Percentiles rank a stretch among this genome's conserved stretches.
Conservation (phyloP, 1,140 invertebrate genomes). For the Achroia grisella region DNA sequence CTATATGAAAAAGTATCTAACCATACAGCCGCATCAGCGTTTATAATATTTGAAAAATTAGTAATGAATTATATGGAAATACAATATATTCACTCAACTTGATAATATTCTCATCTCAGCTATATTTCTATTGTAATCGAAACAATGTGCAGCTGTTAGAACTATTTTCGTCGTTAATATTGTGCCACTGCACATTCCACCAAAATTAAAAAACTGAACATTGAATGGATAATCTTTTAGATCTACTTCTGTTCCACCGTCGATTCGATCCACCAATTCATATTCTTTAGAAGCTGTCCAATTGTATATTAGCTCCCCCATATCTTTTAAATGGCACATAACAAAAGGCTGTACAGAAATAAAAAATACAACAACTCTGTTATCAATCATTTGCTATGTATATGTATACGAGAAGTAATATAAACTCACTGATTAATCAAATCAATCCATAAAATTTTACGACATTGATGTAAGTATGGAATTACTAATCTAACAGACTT, state of each 20-base stretch:
- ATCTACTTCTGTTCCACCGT: slow-evolving; percentile 18
- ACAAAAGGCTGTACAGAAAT: background rate
- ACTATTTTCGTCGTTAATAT: slow-evolving; percentile 29
- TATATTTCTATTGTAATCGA: slow-evolving; percentile 27
- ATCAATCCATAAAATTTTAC: too few relatives aligned
- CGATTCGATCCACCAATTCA: slow-evolving; percentile 22
- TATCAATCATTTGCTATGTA: too few relatives aligned
- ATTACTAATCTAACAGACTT: too few relatives aligned
- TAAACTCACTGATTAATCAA: too few relatives aligned
- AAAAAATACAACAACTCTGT: too few relatives aligned
- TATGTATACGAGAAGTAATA: too few relatives aligned
- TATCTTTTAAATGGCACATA: slow-evolving; percentile 25
- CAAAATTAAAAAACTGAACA: slow-evolving; percentile 34
- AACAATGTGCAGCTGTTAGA: slow-evolving; percentile 38
- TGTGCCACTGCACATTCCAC: slow-evolving; percentile 26
- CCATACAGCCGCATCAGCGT: too few relatives aligned
- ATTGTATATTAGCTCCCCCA: slow-evolving; percentile 20
- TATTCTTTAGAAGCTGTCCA: slow-evolving; percentile 16
- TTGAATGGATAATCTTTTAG: slow-evolving; percentile 24
- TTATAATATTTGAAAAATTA: too few relatives aligned
- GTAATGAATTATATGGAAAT: too few relatives aligned
- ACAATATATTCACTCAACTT: slow-evolving; percentile 20
- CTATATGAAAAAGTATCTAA: too few relatives aligned
- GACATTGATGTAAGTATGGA: too few relatives aligned
- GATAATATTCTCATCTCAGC: slow-evolving; percentile 32